Percentiles rank a stretch among this genome's conserved stretches.
Conservation (phyloP, 2,113 vertebrate species). For the Struthio camelus region DNA sequence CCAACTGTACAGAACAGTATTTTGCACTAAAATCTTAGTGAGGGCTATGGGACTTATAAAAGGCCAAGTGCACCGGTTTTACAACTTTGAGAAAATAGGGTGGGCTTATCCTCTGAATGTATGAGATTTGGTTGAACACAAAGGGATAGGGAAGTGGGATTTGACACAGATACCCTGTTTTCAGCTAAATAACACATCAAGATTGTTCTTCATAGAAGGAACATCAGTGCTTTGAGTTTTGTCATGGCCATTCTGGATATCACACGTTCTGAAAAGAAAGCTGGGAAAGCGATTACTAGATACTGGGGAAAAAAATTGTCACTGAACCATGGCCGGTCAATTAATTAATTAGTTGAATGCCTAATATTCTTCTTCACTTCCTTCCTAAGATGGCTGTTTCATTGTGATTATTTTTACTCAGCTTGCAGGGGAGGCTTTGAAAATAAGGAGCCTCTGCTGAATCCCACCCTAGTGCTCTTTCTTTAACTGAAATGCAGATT, state of each 20-base stretch:
- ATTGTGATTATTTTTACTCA: not conserved
- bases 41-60: not conserved
- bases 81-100: not conserved
- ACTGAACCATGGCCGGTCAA: not conserved
- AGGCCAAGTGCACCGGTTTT: not conserved
- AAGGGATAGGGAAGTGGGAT: not conserved
- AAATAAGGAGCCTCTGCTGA: not conserved
- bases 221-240: not conserved
- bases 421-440: not conserved
- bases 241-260: not conserved
- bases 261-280: not conserved
- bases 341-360: not conserved
- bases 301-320: not conserved
- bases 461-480: not conserved
- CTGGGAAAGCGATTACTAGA: not conserved
- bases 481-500: not conserved
- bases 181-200: not conserved
- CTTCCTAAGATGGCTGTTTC: not conserved
- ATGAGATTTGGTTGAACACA: not conserved
- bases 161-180: not conserved
- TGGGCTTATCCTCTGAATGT: not conserved
- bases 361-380: not conserved
- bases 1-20: not conserved
- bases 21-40: not conserved
- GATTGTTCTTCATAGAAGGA: not conserved